These are phyloP conservation scores for Thysanoteuthis rhombus DNA, from an alignment of 2,888 invertebrate genomes.

Conservation along the genomic window DNA sequence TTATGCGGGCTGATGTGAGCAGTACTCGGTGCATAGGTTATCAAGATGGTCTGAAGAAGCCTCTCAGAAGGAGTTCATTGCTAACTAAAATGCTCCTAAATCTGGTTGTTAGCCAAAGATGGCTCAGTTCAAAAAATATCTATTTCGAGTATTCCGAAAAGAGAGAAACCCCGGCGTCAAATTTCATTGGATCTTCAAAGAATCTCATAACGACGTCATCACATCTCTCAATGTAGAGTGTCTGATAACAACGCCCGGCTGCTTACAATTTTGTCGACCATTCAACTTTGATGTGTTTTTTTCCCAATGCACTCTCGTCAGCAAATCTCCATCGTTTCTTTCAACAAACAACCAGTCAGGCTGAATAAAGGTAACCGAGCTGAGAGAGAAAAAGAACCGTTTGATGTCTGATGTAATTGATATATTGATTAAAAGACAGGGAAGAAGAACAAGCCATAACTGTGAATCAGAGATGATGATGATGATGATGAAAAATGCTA, in stretches of 20 bases:
- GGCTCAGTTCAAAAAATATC: neutral
- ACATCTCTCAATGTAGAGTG: neutral
- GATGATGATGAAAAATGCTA: neutral
- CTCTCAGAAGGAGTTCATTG: neutral
- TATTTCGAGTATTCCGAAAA: neutral
- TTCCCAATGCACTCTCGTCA: neutral
- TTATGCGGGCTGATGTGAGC: too few species aligned
- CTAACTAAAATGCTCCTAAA: neutral
- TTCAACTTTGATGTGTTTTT: too few species aligned
- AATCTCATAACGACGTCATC: neutral
- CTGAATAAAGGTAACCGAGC: neutral
- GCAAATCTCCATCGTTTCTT: too few species aligned
- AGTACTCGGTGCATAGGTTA: neutral
- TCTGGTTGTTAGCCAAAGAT: neutral
- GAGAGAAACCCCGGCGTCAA: neutral
- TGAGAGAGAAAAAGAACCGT: neutral
- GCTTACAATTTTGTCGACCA: neutral
- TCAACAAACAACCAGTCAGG: neutral
- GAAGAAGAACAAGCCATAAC: neutral
- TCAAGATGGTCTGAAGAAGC: neutral
- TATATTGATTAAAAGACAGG: neutral
- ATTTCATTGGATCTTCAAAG: neutral
- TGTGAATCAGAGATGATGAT: neutral
- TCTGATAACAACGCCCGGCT: neutral
- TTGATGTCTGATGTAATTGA: neutral